These are phyloP conservation scores for Aselliscus stoliczkanus DNA, from an alignment of 2,797 vertebrate species.

Conservation along the genomic window DNA sequence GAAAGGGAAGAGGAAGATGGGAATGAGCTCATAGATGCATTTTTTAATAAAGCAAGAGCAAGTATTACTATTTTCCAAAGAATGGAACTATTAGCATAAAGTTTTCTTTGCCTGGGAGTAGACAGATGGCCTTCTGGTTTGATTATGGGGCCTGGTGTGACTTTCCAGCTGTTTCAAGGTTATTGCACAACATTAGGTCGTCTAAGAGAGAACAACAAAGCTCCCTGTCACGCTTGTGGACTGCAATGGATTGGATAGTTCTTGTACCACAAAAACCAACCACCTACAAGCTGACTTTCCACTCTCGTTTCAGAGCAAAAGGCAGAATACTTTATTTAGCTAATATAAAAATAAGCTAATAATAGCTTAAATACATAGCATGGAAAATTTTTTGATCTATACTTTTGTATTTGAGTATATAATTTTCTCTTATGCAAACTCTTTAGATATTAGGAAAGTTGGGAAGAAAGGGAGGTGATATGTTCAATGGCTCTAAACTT, in stretches of 20 bases:
- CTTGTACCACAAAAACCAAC: neutral
- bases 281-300: neutral
- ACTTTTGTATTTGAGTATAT: conserved; percentile 13
- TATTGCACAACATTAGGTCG: neutral
- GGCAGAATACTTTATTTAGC: neutral
- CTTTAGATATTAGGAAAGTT: neutral
- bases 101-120: neutral
- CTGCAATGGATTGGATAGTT: neutral
- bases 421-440: neutral
- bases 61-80: conserved; percentile 5
- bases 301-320: neutral
- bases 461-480: neutral
- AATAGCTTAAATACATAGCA: neutral
- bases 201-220: neutral
- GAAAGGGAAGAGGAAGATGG: neutral
- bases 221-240: neutral
- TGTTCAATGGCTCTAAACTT: conserved; percentile 11
- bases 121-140: neutral
- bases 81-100: neutral
- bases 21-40: neutral
- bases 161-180: neutral
- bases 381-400: conserved; percentile 27
- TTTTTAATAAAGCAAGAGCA: neutral
- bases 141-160: neutral
- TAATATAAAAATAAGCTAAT: neutral